phyloP scores from a whole-genome alignment of 2,797 vertebrate genomes.

The Poecilia gillii region DNA sequence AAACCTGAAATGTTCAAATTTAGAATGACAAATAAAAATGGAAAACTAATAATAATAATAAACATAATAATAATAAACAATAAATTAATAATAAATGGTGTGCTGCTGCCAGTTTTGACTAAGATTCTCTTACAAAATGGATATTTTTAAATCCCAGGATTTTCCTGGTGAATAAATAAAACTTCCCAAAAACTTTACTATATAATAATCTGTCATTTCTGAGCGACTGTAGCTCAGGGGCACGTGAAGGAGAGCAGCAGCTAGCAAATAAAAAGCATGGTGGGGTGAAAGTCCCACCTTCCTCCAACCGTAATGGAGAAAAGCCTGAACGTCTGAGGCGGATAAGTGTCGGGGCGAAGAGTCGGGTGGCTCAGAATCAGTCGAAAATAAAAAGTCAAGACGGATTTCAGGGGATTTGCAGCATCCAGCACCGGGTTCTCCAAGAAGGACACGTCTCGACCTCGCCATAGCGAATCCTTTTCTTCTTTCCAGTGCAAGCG shows the following conservation, averaged over 20 bases:
- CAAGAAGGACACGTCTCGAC: conserved; percentile 55
- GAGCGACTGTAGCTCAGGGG: neutral
- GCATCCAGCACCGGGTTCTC: conserved; percentile 49
- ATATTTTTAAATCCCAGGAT: too few species aligned
- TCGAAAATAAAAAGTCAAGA: conserved; percentile 67
- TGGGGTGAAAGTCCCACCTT: neutral
- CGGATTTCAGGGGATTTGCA: conserved; percentile 68
- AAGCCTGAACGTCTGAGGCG: conserved; percentile 32
- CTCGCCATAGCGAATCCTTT: conserved; percentile 63
- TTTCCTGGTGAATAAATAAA: neutral
- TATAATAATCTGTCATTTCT: neutral
- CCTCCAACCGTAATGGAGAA: conserved; percentile 36
- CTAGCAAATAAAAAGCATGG: conserved; percentile 13
- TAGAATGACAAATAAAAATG: neutral
- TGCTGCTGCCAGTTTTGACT: too few species aligned
- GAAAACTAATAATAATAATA: neutral
- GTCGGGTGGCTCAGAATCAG: conserved; percentile 39
- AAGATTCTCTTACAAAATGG: too few species aligned
- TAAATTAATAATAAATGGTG: too few species aligned
- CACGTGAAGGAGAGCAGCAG: neutral
- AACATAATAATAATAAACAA: too few species aligned
- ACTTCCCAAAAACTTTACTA: neutral
- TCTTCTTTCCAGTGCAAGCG: conserved; percentile 63
- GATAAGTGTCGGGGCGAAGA: conserved; percentile 38
- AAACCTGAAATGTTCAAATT: neutral